Conservation (phyloP, 2,113 vertebrate species). For the Isichthys henryi region DNA sequence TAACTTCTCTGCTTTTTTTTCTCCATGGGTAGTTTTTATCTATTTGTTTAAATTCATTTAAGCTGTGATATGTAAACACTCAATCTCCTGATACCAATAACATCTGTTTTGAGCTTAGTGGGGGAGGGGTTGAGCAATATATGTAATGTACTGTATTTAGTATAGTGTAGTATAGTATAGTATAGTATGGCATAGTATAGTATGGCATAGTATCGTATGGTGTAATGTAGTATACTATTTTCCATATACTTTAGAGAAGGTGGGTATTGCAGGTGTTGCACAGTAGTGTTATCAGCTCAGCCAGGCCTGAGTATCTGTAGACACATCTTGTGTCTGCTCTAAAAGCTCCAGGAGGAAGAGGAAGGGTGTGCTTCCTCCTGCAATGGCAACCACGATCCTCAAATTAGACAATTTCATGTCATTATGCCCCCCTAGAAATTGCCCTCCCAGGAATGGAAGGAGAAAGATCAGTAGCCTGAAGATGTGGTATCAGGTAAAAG, state of each 20-base stretch:
- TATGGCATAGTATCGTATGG: too few species aligned
- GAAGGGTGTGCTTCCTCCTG: background rate
- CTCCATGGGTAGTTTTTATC: background rate
- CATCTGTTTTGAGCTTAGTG: background rate
- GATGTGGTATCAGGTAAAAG: background rate
- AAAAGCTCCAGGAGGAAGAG: background rate
- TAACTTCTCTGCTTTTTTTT: background rate
- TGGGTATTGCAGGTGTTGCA: background rate
- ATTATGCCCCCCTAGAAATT: slow-evolving; percentile 1
- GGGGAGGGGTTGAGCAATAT: background rate
- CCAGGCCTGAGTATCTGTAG: background rate
- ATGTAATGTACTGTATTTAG: background rate
- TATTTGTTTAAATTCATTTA: background rate
- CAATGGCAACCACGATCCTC: background rate
- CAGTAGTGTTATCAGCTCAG: background rate
- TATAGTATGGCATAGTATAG: background rate
- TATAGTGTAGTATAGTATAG: background rate
- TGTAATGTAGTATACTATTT: background rate
- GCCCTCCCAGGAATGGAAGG: background rate
- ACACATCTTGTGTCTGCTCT: background rate
- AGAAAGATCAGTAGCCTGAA: background rate
- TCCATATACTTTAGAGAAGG: background rate
- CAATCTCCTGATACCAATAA: background rate
- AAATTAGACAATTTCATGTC: background rate
- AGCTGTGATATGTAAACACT: background rate